Conservation (phyloP, 2,113 vertebrate species). For the Spilogale gracilis region DNA sequence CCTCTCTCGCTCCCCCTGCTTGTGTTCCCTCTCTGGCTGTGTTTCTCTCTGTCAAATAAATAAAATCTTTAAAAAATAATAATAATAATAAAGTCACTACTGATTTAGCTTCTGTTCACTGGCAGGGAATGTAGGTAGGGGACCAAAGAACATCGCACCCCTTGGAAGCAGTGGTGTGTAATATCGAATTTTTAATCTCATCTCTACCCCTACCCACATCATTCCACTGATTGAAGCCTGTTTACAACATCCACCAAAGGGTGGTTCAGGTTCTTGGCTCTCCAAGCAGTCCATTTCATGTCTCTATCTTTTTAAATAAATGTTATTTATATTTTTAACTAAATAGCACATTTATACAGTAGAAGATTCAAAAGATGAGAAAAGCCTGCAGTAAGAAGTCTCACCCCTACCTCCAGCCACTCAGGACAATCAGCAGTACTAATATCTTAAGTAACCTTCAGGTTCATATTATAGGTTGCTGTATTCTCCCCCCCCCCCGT, state of each 20-base stretch:
- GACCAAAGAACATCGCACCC: neutral
- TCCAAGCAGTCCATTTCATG: neutral
- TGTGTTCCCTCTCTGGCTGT: too few relatives aligned
- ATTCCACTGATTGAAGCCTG: neutral
- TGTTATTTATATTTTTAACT: neutral
- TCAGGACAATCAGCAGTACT: neutral
- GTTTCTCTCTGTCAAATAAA: too few relatives aligned
- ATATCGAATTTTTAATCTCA: neutral
- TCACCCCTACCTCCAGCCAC: neutral
- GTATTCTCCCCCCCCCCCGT: neutral
- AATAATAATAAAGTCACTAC: conserved; percentile 47
- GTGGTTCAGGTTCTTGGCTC: neutral
- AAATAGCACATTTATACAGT: neutral
- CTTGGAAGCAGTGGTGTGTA: neutral
- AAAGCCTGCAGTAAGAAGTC: neutral
- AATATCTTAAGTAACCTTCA: neutral
- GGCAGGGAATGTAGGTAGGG: neutral
- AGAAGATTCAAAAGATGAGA: neutral
- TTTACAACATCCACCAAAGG: neutral
- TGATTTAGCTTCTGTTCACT: conserved; percentile 19
- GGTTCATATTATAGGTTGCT: neutral
- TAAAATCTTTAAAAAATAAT: too few relatives aligned
- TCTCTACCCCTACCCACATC: neutral
- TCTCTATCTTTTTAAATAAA: neutral
- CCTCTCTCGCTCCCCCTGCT: too few relatives aligned